A percentile compares a stretch with the other conserved stretches of the same genome.
phyloP scores from a whole-genome alignment of 2,888 invertebrate genomes.

The Tipula unca region DNA sequence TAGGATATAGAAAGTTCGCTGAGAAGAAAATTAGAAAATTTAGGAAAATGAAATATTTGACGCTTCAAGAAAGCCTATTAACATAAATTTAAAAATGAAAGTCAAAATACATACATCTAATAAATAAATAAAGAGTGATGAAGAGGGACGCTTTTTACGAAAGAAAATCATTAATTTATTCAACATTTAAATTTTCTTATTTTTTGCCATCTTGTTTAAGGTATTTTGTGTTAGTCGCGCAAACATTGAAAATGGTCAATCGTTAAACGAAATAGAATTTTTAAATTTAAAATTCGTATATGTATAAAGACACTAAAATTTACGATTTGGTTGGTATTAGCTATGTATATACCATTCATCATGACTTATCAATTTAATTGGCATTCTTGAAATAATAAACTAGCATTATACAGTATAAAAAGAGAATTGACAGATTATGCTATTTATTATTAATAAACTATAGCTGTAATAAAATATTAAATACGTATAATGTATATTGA shows the following conservation, averaged over 20 bases:
- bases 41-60: neutral
- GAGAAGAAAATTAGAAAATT: neutral
- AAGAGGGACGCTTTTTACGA: neutral
- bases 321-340: neutral
- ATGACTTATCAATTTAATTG: neutral
- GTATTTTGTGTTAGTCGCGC: neutral
- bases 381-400: neutral
- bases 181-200: neutral
- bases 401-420: neutral
- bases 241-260: neutral
- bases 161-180: neutral
- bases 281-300: neutral
- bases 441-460: neutral
- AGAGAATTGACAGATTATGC: neutral
- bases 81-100: conserved; percentile 14
- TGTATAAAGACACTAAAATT: neutral
- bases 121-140: neutral
- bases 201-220: neutral
- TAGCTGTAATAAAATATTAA: neutral
- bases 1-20: neutral
- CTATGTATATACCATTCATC: neutral
- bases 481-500: too few species aligned
- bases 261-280: neutral
- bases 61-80: conserved; percentile 4
- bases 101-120: neutral